phyloP scores from a whole-genome alignment of 2,797 vertebrate species.

The Betta splendens region DNA sequence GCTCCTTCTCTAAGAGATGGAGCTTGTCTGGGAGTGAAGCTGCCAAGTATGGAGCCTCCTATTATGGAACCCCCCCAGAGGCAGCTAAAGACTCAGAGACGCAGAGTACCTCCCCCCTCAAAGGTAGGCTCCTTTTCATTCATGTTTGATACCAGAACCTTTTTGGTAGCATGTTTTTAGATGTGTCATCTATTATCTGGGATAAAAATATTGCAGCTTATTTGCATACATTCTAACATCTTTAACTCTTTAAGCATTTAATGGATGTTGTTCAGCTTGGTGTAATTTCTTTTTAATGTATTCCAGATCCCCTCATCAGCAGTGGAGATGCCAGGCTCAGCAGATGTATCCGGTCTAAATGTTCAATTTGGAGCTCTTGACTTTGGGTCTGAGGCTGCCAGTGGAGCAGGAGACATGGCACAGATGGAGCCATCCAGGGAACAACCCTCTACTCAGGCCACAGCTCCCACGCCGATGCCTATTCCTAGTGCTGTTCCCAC shows the following conservation, averaged over 20 bases:
- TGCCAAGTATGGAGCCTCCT: conserved; percentile 58
- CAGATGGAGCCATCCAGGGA: conserved; percentile 82
- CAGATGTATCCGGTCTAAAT: conserved; percentile 91
- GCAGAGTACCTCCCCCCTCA: conserved; percentile 88
- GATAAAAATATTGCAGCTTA: neutral
- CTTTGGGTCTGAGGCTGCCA: conserved; percentile 89
- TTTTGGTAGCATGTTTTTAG: too few species aligned
- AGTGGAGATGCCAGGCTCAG: conserved; percentile 96
- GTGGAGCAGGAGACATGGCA: conserved; percentile 81
- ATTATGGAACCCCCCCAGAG: conserved; percentile 77
- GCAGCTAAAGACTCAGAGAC: conserved; percentile 89
- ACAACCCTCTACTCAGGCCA: conserved; percentile 49
- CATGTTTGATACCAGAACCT: too few species aligned
- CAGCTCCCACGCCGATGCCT: conserved; percentile 38
- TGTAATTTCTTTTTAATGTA: neutral
- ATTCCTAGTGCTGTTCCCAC: conserved; percentile 43
- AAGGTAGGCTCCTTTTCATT: conserved; percentile 86
- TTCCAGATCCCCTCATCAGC: conserved; percentile 92
- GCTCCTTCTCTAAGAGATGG: conserved; percentile 61
- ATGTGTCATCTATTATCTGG: neutral
- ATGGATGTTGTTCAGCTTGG: neutral
- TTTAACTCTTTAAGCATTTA: neutral
- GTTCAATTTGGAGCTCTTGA: conserved; percentile 97
- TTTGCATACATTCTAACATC: neutral
- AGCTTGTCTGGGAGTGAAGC: conserved; percentile 70